Conservation (phyloP, 2,797 vertebrate species). For the Chanos chanos region DNA sequence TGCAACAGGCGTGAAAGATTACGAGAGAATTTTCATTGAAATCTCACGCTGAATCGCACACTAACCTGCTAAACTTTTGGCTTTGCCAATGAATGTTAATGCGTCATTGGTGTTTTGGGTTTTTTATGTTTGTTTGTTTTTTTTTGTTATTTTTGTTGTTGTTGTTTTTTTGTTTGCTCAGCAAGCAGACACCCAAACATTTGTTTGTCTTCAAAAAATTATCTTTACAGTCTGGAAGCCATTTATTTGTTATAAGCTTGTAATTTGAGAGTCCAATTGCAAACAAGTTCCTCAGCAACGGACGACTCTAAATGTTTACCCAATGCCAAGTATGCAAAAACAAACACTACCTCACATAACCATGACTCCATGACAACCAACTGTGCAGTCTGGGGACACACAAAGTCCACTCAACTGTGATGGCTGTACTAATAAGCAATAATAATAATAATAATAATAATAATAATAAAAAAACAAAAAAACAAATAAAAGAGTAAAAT, state of each 20-base stretch:
- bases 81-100: too few relatives aligned
- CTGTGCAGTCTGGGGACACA: too few relatives aligned
- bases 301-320: slow-evolving; percentile 1
- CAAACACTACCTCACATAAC: slow-evolving; percentile 1
- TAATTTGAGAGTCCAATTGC: not conserved
- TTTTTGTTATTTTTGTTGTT: too few relatives aligned
- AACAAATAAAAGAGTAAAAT: too few relatives aligned
- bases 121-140: too few relatives aligned
- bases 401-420: not conserved
- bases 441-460: too few relatives aligned
- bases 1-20: too few relatives aligned
- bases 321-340: slow-evolving; percentile 10
- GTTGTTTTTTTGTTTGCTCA: not conserved
- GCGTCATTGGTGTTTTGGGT: too few relatives aligned
- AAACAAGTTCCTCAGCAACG: slow-evolving; percentile 26
- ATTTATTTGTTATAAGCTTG: not conserved
- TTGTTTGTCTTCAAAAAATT: slow-evolving; percentile 10
- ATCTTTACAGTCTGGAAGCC: not conserved
- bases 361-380: slow-evolving; percentile 14
- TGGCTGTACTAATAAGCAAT: not conserved
- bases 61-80: too few relatives aligned
- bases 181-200: slow-evolving; percentile 3
- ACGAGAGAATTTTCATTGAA: too few relatives aligned
- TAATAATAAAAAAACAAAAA: too few relatives aligned
- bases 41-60: too few relatives aligned